Conservation (phyloP, 2,797 vertebrate genomes). For the Sebastes vulpes region DNA sequence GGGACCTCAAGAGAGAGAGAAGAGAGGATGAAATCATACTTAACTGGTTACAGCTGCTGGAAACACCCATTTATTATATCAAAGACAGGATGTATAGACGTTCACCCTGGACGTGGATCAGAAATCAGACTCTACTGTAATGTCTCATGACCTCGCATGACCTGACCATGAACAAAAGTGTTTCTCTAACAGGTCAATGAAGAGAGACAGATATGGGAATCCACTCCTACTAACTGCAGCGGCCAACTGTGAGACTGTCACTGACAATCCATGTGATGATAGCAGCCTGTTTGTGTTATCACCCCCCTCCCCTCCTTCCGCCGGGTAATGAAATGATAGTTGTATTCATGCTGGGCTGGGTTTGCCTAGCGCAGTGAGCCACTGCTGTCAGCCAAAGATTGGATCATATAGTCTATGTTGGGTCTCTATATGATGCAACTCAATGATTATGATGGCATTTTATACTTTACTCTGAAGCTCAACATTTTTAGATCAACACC, state of each 20-base stretch:
- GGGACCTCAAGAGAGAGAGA: neutral
- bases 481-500: neutral
- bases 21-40: neutral
- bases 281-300: neutral
- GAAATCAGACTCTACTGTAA: neutral
- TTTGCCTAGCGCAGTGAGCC: neutral
- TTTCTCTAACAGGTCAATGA: neutral
- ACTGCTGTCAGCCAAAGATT: too few relatives aligned
- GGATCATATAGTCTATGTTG: too few relatives aligned
- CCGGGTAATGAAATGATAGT: neutral
- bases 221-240: neutral
- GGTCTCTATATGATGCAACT: too few relatives aligned
- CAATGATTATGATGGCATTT: accelerated
- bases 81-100: neutral
- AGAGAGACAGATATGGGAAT: neutral
- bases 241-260: neutral
- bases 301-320: too few relatives aligned
- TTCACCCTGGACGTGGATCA: neutral
- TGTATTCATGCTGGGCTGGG: neutral
- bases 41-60: constrained; percentile 16
- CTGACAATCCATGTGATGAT: neutral
- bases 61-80: neutral
- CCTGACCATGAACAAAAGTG: neutral
- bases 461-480: neutral
- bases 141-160: neutral